These are phyloP conservation scores for Stictocephala bisonia DNA, from an alignment of 2,888 invertebrate species.

Conservation along the genomic window DNA sequence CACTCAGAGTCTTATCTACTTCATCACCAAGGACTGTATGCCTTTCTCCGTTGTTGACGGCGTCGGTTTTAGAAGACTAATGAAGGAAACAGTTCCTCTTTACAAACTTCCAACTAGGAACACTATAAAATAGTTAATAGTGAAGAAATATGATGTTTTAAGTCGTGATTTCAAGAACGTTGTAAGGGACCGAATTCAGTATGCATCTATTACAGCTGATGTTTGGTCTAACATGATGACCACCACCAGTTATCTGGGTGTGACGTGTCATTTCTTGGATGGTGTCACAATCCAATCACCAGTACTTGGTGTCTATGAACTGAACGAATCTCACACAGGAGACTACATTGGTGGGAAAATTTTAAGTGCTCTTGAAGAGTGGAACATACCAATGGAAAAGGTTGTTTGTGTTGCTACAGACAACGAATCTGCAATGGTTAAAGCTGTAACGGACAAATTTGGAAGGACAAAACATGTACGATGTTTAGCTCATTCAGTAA, in stretches of 20 bases:
- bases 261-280: conserved; percentile 16
- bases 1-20: conserved; percentile 2
- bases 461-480: neutral
- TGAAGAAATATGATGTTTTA: conserved; percentile 18
- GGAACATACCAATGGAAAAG: conserved; percentile 3
- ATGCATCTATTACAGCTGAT: conserved; percentile 20
- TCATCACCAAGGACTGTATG: conserved; percentile 23
- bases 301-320: conserved; percentile 11
- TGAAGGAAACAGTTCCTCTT: conserved; percentile 18
- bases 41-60: conserved; percentile 7
- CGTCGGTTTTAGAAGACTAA: neutral
- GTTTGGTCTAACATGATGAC: conserved; percentile 31
- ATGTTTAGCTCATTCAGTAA: conserved; percentile 3
- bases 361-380: neutral
- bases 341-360: conserved; percentile 12
- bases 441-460: neutral
- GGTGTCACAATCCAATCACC: conserved; percentile 5
- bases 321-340: conserved; percentile 11
- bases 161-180: neutral
- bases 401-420: conserved; percentile 5
- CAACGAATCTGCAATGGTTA: conserved; percentile 15
- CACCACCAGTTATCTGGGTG: conserved; percentile 17
- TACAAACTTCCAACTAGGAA: conserved; percentile 13
- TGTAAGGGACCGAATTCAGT: neutral
- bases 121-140: conserved; percentile 10